Base-by-base conservation (phyloP, 2,113 vertebrate species). In the Cinclus mexicanus region DNA sequence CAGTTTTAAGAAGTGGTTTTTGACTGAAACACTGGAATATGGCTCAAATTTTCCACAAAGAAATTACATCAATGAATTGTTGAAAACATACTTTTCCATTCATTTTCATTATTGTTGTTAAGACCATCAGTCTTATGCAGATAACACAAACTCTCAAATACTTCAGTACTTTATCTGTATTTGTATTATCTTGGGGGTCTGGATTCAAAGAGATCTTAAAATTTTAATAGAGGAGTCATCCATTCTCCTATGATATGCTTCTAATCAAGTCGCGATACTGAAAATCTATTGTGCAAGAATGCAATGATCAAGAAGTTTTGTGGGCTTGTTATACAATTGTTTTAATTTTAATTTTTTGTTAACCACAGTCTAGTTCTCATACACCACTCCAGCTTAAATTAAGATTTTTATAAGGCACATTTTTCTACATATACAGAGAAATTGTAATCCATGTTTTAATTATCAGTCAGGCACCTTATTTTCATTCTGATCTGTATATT, bases 371-470 rank as follows among this genome's bases (percentile, higher is more conserved):
- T 24, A n/a, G 23, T 52, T 80, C 17, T 71, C 59, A 52, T 65
- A 16, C 64, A 65, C 10, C 1, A 47, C 11, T 81, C 68, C 33
- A 24, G 2, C 42, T 53, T 53, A 63, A 60, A 6, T 29, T n/a
- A 0, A 1, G 26, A 9, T 60, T 68, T 71, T 77, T 60, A 31
- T 33, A 47, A 60, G 10, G 1, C n/a, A 3, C 3, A 16, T 65
- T 88, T 77, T 75, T 46, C 16, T 80, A 1, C 53, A 44, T 29
- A 2, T 49, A 22, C 16, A 69, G 26, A 71, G 50, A 22, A 69
- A 44, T 57, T 53, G 10, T 63, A 81, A 47, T 52, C 83, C 4
- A 29, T 64, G 24, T 50, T 83, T 94, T 82, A 64, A 50, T 82
- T 89, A 75, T 46, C 24, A 59, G 19, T 23, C 29, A 83, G 28